Evolutionary conservation across 2,888 invertebrate species (phyloP).

Genomic region (Metalampra italica): DNA sequence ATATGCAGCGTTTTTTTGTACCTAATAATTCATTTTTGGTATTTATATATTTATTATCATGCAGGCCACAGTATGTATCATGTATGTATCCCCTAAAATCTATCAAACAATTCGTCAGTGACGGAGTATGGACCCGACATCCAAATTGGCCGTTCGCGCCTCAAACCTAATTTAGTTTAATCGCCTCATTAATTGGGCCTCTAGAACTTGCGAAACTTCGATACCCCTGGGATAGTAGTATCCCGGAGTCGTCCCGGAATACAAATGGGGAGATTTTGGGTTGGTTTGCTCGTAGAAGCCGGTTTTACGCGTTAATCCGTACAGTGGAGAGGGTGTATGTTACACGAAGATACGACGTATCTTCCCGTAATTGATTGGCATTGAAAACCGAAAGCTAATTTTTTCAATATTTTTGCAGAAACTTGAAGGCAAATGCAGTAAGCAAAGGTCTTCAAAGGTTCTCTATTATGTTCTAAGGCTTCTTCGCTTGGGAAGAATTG

Average conservation of each 20-base stretch:
- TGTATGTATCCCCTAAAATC: neutral
- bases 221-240: conserved; percentile 44
- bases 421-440: too few species aligned
- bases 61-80: too few species aligned
- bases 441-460: too few species aligned
- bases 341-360: too few species aligned
- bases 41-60: too few species aligned
- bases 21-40: too few species aligned
- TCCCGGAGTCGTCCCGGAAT: conserved; percentile 30
- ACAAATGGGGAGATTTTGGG: conserved; percentile 51
- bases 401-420: too few species aligned
- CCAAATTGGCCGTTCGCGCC: conserved; percentile 50
- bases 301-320: conserved; percentile 18
- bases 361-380: too few species aligned
- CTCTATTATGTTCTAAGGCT: too few species aligned
- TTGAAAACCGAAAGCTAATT: too few species aligned
- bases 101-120: neutral
- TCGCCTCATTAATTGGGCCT: conserved; percentile 68
- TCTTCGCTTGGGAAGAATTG: too few species aligned
- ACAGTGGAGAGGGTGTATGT: conserved; percentile 22
- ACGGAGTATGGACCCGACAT: neutral
- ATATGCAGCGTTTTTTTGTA: too few species aligned
- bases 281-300: conserved; percentile 21
- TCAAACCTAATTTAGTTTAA: conserved; percentile 67
- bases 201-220: conserved; percentile 56